These are phyloP conservation scores for Dendroctonus valens DNA, from an alignment of 1,140 invertebrate genomes.

Conservation along the genomic window DNA sequence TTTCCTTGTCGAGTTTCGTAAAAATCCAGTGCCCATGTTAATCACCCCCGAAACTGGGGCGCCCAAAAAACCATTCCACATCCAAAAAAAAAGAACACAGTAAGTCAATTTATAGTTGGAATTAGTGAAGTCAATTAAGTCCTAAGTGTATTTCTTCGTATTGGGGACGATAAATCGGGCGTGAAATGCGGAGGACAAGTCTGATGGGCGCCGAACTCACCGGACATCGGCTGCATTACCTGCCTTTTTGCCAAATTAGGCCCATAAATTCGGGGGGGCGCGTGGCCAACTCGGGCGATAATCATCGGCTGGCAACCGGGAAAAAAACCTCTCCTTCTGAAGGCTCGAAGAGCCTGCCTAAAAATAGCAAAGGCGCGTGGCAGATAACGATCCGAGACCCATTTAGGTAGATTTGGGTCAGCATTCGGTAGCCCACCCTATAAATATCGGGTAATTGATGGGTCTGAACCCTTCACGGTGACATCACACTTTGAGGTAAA, in stretches of 20 bases:
- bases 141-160: slow-evolving; percentile 43
- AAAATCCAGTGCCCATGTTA: too few relatives aligned
- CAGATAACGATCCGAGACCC: not conserved
- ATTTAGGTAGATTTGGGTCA: not conserved
- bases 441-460: too few relatives aligned
- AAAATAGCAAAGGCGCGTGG: too few relatives aligned
- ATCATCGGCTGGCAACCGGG: too few relatives aligned
- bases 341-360: too few relatives aligned
- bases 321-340: too few relatives aligned
- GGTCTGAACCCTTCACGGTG: too few relatives aligned
- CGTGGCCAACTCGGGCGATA: slow-evolving; percentile 25
- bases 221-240: slow-evolving; percentile 36
- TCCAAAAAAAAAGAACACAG: not conserved
- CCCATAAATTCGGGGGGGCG: slow-evolving; percentile 40
- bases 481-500: too few relatives aligned
- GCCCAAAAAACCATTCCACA: too few relatives aligned
- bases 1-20: too few relatives aligned
- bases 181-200: slow-evolving; percentile 36
- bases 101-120: slow-evolving; percentile 15
- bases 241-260: slow-evolving; percentile 41
- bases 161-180: slow-evolving; percentile 39
- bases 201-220: slow-evolving; percentile 37
- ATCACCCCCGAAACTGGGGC: too few relatives aligned
- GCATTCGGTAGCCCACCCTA: too few relatives aligned
- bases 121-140: slow-evolving; percentile 41